phyloP scores from a whole-genome alignment of 2,113 vertebrate genomes.

The Eublepharis macularius region DNA sequence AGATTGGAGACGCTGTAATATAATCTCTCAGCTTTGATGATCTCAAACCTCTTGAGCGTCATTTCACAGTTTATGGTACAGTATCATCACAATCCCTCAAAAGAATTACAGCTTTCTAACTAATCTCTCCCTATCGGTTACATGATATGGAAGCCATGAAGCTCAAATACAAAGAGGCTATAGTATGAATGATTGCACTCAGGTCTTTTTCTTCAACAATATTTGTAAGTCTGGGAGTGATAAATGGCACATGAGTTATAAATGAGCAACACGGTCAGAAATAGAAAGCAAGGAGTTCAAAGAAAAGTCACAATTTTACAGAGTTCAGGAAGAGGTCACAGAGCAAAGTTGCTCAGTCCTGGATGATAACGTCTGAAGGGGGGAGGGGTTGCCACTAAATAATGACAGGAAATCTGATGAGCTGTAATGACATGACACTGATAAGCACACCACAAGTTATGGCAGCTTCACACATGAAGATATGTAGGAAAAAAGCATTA shows the following conservation, averaged over 20 bases:
- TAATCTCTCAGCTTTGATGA: slow-evolving; percentile 62
- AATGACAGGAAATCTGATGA: slow-evolving; percentile 48
- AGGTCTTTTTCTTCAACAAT: slow-evolving; percentile 57
- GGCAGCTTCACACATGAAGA: neutral
- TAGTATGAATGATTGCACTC: slow-evolving; percentile 74
- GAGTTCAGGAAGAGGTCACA: slow-evolving; percentile 79
- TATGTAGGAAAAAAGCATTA: neutral
- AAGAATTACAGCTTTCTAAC: slow-evolving; percentile 73
- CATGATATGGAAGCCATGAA: slow-evolving; percentile 69
- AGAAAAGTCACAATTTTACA: slow-evolving; percentile 75
- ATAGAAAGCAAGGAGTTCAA: slow-evolving; percentile 75
- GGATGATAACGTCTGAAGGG: neutral
- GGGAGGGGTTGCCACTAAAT: slow-evolving; percentile 60
- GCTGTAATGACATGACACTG: neutral
- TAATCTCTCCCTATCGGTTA: slow-evolving; percentile 75
- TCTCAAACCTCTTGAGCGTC: slow-evolving; percentile 72
- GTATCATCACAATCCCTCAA: slow-evolving; percentile 70
- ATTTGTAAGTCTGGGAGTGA: slow-evolving; percentile 72
- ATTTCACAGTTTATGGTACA: slow-evolving; percentile 52
- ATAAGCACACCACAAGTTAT: neutral
- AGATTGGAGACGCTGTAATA: slow-evolving; percentile 59
- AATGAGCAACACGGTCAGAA: slow-evolving; percentile 74
- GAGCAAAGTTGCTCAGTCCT: slow-evolving; percentile 43
- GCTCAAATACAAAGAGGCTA: slow-evolving; percentile 62
- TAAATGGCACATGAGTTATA: slow-evolving; percentile 71